These are phyloP conservation scores for Platycheirus albimanus DNA, from an alignment of 2,888 invertebrate genomes.

Conservation along the genomic window DNA sequence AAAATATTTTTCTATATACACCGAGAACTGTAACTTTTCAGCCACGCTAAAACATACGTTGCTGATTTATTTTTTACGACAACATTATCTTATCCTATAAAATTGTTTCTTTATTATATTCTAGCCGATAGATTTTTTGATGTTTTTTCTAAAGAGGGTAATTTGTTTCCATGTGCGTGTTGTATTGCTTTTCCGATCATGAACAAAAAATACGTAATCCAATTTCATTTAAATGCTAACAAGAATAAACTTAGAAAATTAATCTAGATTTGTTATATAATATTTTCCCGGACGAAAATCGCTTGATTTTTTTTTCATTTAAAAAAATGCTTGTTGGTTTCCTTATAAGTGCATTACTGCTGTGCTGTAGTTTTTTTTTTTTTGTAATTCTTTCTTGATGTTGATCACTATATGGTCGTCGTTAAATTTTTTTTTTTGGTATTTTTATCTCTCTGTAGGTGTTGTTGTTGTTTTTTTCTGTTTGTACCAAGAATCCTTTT, in stretches of 20 bases:
- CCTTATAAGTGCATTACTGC: constrained; percentile 59
- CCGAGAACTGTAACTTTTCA: too few species aligned
- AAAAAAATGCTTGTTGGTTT: constrained; percentile 28
- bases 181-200: too few species aligned
- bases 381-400: constrained; percentile 46
- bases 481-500: constrained; percentile 41
- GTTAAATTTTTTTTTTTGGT: constrained; percentile 24
- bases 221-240: too few species aligned
- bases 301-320: constrained; percentile 3
- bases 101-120: too few species aligned
- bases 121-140: too few species aligned
- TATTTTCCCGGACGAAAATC: constrained; percentile 59
- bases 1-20: too few species aligned
- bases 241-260: not conserved
- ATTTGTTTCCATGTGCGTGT: too few species aligned
- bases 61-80: too few species aligned
- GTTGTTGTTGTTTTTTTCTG: constrained; percentile 19
- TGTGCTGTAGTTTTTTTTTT: constrained; percentile 58
- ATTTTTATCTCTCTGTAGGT: constrained; percentile 36
- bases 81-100: too few species aligned
- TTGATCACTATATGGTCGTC: constrained; percentile 60
- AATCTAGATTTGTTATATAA: not conserved
- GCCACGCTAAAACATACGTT: too few species aligned
- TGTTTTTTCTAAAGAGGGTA: too few species aligned
- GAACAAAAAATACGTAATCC: too few species aligned